Conservation (phyloP, 1,140 invertebrate species). For the Apis cerana region DNA sequence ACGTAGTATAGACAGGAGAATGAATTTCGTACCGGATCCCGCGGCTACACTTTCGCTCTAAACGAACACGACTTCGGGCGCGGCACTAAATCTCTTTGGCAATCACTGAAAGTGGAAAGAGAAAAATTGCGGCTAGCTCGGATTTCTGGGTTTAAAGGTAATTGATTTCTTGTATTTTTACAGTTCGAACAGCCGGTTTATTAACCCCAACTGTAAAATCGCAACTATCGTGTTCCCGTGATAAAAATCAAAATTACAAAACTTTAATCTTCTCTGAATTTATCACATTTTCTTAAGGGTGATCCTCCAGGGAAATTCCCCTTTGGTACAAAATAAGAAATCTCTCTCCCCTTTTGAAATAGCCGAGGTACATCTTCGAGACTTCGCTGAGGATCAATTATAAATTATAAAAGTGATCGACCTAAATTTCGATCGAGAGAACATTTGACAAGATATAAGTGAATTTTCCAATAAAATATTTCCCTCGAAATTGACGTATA, state of each 20-base stretch:
- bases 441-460: background rate
- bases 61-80: slow-evolving; percentile 51
- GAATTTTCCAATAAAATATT: background rate
- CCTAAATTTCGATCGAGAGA: no score
- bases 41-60: slow-evolving; percentile 46
- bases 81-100: slow-evolving; percentile 72
- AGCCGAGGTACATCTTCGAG: no score
- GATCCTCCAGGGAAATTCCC: background rate
- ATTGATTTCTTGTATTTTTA: slow-evolving; percentile 58
- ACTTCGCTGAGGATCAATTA: no score
- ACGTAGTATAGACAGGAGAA: slow-evolving; percentile 43
- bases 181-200: slow-evolving; percentile 33
- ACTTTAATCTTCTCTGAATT: background rate
- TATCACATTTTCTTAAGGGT: background rate
- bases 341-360: background rate
- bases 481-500: background rate
- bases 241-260: background rate
- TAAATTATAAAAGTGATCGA: no score
- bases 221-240: no score
- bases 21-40: slow-evolving; percentile 51
- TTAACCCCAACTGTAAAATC: slow-evolving; percentile 35
- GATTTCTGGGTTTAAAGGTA: slow-evolving; percentile 63
- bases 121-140: slow-evolving; percentile 57
- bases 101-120: slow-evolving; percentile 72
- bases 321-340: background rate